Conservation (phyloP, 2,113 vertebrate genomes). For the Nothoprocta perdicaria region DNA sequence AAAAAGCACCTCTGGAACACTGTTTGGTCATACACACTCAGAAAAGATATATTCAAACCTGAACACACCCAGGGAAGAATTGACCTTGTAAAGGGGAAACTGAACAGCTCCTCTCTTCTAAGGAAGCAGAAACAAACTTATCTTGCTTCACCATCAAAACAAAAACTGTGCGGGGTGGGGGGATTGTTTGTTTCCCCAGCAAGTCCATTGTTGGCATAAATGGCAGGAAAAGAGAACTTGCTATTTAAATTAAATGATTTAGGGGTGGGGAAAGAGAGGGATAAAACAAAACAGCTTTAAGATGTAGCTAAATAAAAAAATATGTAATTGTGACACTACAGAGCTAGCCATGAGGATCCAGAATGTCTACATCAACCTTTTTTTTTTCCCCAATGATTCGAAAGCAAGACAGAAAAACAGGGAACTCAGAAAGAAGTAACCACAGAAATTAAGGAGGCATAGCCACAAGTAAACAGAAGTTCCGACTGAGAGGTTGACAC, state of each 20-base stretch:
- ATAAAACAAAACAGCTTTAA: background rate
- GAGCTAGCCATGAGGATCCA: background rate
- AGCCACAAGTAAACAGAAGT: background rate
- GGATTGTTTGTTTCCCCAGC: background rate
- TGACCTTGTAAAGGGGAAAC: background rate
- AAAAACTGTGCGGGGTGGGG: background rate
- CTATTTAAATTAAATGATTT: background rate
- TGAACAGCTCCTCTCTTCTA: background rate
- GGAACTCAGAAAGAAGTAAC: background rate
- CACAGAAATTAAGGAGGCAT: background rate
- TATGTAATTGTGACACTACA: rapidly evolving
- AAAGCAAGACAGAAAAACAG: background rate
- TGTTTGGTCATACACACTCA: background rate
- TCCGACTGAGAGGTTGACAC: background rate
- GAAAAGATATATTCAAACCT: background rate
- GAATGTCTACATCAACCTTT: background rate
- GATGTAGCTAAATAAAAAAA: background rate
- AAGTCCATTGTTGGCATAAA: background rate
- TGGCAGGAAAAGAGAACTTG: background rate
- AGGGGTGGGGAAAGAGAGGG: background rate
- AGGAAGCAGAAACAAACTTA: background rate
- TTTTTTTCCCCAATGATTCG: no score
- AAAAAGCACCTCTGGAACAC: background rate
- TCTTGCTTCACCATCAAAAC: background rate
- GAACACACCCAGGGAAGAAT: background rate